Conservation (phyloP, 2,797 vertebrate species). For the Phaenicophaeus curvirostris region DNA sequence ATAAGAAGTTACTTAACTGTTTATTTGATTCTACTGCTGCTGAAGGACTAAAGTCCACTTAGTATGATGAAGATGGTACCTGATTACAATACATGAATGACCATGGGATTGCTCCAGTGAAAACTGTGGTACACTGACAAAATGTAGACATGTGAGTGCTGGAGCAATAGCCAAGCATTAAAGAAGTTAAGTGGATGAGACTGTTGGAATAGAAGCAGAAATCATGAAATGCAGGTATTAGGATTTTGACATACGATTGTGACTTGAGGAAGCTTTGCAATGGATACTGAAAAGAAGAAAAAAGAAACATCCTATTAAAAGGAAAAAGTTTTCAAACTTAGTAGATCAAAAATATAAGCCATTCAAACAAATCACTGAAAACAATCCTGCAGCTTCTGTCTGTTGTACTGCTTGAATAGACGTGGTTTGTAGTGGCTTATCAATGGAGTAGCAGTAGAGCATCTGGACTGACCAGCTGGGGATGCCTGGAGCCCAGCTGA, state of each 20-base stretch:
- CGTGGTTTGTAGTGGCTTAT: background rate
- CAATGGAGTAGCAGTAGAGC: background rate
- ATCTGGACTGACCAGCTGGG: background rate
- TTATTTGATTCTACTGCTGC: background rate
- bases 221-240: constrained; percentile 28
- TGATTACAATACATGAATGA: background rate
- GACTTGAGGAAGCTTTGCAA: background rate
- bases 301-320: constrained; percentile 18
- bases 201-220: background rate
- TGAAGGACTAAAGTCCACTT: background rate
- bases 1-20: background rate
- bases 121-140: background rate
- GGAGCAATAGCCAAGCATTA: background rate
- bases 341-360: background rate
- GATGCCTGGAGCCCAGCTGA: background rate
- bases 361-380: background rate
- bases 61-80: background rate
- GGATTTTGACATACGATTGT: constrained; percentile 21
- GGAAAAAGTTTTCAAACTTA: constrained; percentile 39
- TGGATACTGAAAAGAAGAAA: background rate
- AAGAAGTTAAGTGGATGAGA: constrained; percentile 30
- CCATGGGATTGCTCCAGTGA: background rate
- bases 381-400: background rate
- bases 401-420: background rate
- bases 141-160: background rate